These are phyloP conservation scores for Eupithecia inturbata DNA, from an alignment of 2,888 invertebrate species.

Conservation along the genomic window DNA sequence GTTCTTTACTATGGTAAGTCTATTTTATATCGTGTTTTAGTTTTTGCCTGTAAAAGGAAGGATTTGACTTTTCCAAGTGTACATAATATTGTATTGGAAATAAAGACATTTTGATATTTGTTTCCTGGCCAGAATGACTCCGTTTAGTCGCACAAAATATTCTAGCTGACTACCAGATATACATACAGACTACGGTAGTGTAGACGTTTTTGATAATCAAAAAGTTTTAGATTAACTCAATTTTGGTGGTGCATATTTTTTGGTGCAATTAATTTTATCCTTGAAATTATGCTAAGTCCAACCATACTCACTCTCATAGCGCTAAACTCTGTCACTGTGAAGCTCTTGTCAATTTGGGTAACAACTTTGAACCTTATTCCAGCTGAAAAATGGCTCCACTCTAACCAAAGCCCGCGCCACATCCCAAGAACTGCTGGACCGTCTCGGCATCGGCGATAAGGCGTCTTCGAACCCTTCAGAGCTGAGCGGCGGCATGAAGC, in stretches of 20 bases:
- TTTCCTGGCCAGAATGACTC: neutral
- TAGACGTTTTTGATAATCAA: no score
- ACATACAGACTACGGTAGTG: neutral
- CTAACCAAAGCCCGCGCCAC: neutral
- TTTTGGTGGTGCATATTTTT: neutral
- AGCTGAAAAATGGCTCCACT: conserved; percentile 30
- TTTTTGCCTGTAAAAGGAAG: neutral
- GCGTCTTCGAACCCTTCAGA: conserved; percentile 64
- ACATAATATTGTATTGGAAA: neutral
- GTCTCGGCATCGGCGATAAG: conserved; percentile 11
- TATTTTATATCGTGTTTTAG: neutral
- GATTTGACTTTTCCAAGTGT: no score
- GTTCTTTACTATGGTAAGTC: conserved; percentile 78
- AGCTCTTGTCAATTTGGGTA: neutral
- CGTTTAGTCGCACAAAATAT: no score
- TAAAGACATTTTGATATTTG: neutral
- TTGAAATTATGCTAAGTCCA: neutral
- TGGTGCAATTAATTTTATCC: neutral
- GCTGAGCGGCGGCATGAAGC: conserved; percentile 65
- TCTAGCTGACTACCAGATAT: neutral
- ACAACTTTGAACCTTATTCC: conserved; percentile 1
- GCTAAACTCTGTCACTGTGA: neutral
- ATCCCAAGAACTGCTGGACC: conserved; percentile 10
- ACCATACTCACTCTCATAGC: neutral
- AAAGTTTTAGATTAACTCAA: no score